A percentile compares a stretch with the other conserved stretches of the same genome.
Conservation (phyloP, 2,797 vertebrate genomes). For the Nasua narica region DNA sequence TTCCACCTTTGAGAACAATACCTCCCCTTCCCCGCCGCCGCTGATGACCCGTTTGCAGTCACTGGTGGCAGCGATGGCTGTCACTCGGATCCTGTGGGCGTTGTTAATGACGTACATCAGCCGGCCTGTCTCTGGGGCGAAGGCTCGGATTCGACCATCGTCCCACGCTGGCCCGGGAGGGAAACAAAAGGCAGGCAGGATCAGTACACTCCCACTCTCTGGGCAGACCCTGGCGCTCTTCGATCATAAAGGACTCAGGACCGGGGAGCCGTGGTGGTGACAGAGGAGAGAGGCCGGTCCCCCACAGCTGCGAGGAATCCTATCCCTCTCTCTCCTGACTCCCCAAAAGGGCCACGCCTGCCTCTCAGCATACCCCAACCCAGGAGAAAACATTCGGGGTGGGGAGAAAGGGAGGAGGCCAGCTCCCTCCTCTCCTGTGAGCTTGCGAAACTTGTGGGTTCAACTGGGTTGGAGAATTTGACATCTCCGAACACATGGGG, state of each 20-base stretch:
- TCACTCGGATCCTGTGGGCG: constrained; percentile 89
- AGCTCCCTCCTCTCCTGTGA: neutral
- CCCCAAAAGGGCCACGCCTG: neutral
- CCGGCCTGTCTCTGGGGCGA: constrained; percentile 87
- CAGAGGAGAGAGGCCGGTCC: neutral
- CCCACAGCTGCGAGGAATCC: neutral
- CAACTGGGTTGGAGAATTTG: neutral
- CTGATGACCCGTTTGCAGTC: constrained; percentile 90
- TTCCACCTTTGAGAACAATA: constrained; percentile 65
- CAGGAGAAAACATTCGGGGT: neutral
- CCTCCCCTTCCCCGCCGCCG: constrained; percentile 93
- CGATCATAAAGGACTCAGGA: neutral
- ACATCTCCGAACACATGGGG: neutral
- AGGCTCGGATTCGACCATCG: constrained; percentile 91
- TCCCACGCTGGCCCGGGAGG: constrained; percentile 86
- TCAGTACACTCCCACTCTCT: neutral
- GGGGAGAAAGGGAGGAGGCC: neutral
- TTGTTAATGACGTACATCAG: constrained; percentile 84
- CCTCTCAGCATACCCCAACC: neutral
- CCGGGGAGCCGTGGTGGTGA: neutral
- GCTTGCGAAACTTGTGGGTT: neutral
- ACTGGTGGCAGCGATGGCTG: constrained; percentile 86
- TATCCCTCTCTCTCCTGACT: neutral
- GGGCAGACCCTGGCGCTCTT: neutral
- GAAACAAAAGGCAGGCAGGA: neutral